Percentiles rank a stretch among this genome's conserved stretches.
These are phyloP conservation scores for Heliconius nattereri DNA, from an alignment of 1,140 invertebrate genomes.

Conservation along the genomic window DNA sequence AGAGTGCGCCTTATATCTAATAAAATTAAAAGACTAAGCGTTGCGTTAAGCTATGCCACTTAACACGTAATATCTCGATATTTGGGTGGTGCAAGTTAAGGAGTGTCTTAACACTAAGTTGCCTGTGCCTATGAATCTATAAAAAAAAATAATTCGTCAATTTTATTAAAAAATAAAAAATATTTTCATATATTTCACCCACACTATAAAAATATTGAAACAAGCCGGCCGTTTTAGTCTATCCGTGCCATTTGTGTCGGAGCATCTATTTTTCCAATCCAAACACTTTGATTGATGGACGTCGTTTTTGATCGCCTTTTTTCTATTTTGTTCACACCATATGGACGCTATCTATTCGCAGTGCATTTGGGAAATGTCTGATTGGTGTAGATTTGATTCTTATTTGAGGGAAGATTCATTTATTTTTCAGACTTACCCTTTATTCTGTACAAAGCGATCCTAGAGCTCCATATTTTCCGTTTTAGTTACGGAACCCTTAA, in stretches of 20 bases:
- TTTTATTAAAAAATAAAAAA: background rate
- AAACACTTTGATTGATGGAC: conserved; percentile 6
- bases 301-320: background rate
- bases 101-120: too few relatives aligned
- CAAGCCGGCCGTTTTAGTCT: background rate
- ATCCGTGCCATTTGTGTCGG: conserved; percentile 4
- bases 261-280: background rate
- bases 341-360: background rate
- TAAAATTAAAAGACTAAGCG: too few relatives aligned
- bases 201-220: background rate
- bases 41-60: too few relatives aligned
- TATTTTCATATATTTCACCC: background rate
- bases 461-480: too few relatives aligned
- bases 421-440: too few relatives aligned
- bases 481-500: too few relatives aligned
- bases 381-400: background rate
- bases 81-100: too few relatives aligned
- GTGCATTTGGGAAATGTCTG: background rate
- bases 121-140: too few relatives aligned
- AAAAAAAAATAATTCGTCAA: background rate
- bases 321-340: background rate
- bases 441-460: too few relatives aligned
- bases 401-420: background rate
- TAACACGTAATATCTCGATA: too few relatives aligned
- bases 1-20: too few relatives aligned